Conservation (phyloP, 2,888 invertebrate species). For the Papilio elwesi region DNA sequence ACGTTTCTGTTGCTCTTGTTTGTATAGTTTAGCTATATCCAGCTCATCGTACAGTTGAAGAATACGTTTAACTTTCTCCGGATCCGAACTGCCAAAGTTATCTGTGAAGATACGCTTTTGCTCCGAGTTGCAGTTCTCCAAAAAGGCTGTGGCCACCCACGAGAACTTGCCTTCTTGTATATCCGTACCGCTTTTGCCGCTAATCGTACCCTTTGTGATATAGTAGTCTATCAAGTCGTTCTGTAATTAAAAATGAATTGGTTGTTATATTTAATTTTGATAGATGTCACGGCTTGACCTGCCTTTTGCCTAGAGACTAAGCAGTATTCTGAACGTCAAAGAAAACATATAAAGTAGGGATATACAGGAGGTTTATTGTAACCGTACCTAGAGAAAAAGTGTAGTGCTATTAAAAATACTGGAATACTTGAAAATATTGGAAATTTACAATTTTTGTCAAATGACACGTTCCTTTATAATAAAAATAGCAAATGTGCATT, state of each 20-base stretch:
- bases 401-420: too few species aligned
- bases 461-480: too few species aligned
- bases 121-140: constrained; percentile 87
- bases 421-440: too few species aligned
- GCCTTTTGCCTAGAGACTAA: too few species aligned
- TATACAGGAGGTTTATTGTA: too few species aligned
- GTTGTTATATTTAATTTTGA: not conserved
- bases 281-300: not conserved
- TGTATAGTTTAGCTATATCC: constrained; percentile 86
- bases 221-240: constrained; percentile 95
- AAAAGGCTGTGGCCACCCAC: constrained; percentile 93
- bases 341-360: too few species aligned
- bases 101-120: constrained; percentile 83
- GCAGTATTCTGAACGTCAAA: too few species aligned
- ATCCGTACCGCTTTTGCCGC: constrained; percentile 94
- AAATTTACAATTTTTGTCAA: too few species aligned
- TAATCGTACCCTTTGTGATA: constrained; percentile 88
- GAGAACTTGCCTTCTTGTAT: constrained; percentile 96
- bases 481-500: too few species aligned
- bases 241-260: constrained; percentile 59
- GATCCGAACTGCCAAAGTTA: constrained; percentile 87
- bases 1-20: constrained; percentile 45
- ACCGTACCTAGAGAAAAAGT: too few species aligned
- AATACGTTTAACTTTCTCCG: constrained; percentile 82
- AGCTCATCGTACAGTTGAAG: constrained; percentile 81